Evolutionary conservation across 2,797 vertebrate species (phyloP), one percentile per base, ranked within the genome.

Genomic region (Loriculus beryllinus): DNA sequence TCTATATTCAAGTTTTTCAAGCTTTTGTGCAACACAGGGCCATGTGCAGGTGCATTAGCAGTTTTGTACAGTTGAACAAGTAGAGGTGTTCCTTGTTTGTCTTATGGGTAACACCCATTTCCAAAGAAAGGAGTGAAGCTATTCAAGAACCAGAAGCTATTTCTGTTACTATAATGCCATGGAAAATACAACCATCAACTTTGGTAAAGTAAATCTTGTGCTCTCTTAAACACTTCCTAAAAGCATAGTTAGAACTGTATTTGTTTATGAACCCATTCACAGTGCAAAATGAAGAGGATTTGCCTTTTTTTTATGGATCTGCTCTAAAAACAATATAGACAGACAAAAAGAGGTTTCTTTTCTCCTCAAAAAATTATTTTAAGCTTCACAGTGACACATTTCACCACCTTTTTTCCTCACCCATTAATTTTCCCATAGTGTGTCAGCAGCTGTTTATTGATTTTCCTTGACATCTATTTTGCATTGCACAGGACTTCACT

Each of bases 301-400:
- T 77, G 70, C 72, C 68, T 83, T 89, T 87, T 80, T 52, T 77
- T 14, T 70, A 93, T 23, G n/a, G 77, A 72, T 75, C 64, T 93
- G 22, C 65, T 88, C 71, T 62, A 88, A 71, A 96, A 91, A 59
- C 51, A 94, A 59, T 65, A 75, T 19, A 85, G 42, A 72, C 25
- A 90, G 37, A 77, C 7, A 26, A 85, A 74, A 94, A 72, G 8
- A 37, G 12, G 8, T 12, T 12, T 48, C 6, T 0, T 8, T 12
- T 63, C 29, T 3, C 13, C 51, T 89, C 48, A 60, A 83, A 84
- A 90, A 48, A 7, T 35, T 74, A 64, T 88, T 85, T 95, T 93
- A 96, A 95, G 60, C 64, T 94, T 83, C 92, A 90, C 65, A 95
- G 88, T 23, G 11, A 85, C 97, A 93, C 54, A 90, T 88, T 93